Evolutionary conservation across 35 echinoderm and acorn worm species (phyloP), one percentile per base, ranked within the genome.

Genomic region (Ophioderma brevispina): DNA sequence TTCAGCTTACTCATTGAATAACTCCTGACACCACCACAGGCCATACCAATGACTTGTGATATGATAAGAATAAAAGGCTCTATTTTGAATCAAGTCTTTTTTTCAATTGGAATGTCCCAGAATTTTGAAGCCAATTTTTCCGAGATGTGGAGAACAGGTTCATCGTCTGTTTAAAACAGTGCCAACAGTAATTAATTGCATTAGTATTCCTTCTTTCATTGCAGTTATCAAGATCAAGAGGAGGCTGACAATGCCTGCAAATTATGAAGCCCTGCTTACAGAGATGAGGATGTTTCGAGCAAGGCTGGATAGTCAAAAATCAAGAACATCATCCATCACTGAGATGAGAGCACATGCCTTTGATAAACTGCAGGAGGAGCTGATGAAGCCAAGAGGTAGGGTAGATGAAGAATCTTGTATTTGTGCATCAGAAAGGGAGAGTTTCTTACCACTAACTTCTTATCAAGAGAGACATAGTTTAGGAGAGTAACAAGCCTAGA

Each of bases 321-420:
- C 59, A 2, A 70, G 59, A 25, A 70, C 59, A 25, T 8, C 59
- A 18, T 70, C 59, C 23, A 70, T 70, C 59, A 70, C 59, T 15
- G 59, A 70, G 23, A 70, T 70, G 10, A 18, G 86, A 40, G 89
- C 89, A 23, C 88, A 84, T 75, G 92, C 92, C 17, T 91, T 94
- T 39, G 89, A 91, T 17, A 97, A 91, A 75, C 82, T 97, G 25
- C 95, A 97, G 25, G 95, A 92, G 33, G 95, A 97, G 90, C 81
- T 97, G 31, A 97, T 88, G 81, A 94, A 46, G 95, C 95, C 77
- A 97, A 41, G 86, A 94, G 89, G 95, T 97, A 86, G 84, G 75
- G 11, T 30, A 31, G n/a, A 25, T 31, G 34, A 4, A 31, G 11
- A 31, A 77, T 31, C 5, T 35, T 5, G n/a, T 15, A 63, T 14